Base-by-base conservation (phyloP, 2,797 vertebrate species). In the Gallinago nigripennis region DNA sequence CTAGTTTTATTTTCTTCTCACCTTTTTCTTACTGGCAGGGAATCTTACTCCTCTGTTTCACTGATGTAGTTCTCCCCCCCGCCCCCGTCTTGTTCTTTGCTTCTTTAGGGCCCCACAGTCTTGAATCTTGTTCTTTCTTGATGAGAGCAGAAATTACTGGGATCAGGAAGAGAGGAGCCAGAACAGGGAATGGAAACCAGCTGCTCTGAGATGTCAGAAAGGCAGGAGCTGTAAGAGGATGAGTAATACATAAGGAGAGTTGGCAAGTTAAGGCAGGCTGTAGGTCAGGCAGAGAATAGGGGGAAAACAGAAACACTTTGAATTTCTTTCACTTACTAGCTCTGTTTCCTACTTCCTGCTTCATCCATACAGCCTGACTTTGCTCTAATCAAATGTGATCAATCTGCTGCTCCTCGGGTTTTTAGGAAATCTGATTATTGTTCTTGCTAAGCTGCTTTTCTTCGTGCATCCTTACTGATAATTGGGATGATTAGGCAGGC, bases 161-260 rank as follows among this genome's bases (percentile, higher is more conserved):
- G 82, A 90, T 95, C 41, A 83, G 76, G 92, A 86, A 88, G 88
- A 94, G 89, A 96, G 90, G 87, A 94, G 94, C 91, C 87, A 76
- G 94, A 58, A 90, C 70, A 76, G 66, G 51, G 91, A 96, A 96
- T 96, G 91, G 87, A 94, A 96, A 95, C 87, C 94, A 97, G 87
- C 92, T 96, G 92, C 87, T 96, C 72, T 23, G 80, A 95, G 87
- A 88, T 88, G 94, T 94, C 77, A 86, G 88, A 56, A 92, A 94
- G 77, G 79, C 89, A 58, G 63, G 79, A 89, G 60, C 82, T 94
- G 76, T 50, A 51, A 94, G 63, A 86, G 63, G 91, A 94, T 5
- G 3, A 81, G 87, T 51, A 69, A 73, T 73, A 20, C 18, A 6
- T 83, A 41, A 79, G 43, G 77, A 70, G 77, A 79, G 80, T 28